Evolutionary conservation across 2,797 vertebrate genomes (phyloP).

Genomic region (Myripristis jacobus): DNA sequence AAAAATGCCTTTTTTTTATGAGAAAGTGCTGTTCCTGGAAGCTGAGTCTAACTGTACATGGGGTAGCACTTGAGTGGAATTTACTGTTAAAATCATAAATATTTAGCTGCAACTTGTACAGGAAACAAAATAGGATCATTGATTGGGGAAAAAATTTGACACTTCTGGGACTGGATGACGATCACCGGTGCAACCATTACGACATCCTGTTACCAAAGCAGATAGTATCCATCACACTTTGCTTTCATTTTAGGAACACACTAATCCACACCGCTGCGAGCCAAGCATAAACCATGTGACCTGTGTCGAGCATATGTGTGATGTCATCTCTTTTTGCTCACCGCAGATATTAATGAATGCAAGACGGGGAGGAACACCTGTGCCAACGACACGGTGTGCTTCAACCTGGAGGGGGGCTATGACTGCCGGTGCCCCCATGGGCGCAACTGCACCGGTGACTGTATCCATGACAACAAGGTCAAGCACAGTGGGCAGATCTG

Average conservation of each 20-base stretch:
- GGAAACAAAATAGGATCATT: no score
- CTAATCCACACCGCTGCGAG: neutral
- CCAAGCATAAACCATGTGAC: slow-evolving; percentile 14
- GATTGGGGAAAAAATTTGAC: no score
- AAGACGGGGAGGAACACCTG: slow-evolving; percentile 94
- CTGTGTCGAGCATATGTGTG: slow-evolving; percentile 49
- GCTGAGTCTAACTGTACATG: no score
- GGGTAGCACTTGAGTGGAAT: no score
- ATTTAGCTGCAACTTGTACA: no score
- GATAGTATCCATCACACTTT: neutral
- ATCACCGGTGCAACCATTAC: neutral
- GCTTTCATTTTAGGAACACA: neutral
- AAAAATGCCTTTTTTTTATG: no score
- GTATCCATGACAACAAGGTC: slow-evolving; percentile 92
- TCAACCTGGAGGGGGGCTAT: slow-evolving; percentile 97
- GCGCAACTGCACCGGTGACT: slow-evolving; percentile 97
- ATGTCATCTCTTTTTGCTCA: slow-evolving; percentile 50
- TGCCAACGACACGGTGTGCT: slow-evolving; percentile 96
- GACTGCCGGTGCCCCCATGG: slow-evolving; percentile 98
- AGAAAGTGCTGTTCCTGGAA: no score
- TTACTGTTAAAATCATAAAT: no score
- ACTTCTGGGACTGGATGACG: no score
- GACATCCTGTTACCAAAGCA: neutral
- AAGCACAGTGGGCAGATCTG: slow-evolving; percentile 98
- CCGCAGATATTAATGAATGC: slow-evolving; percentile 96